Base-by-base conservation (phyloP, 2,888 invertebrate species). In the Galerucella calmariensis region DNA sequence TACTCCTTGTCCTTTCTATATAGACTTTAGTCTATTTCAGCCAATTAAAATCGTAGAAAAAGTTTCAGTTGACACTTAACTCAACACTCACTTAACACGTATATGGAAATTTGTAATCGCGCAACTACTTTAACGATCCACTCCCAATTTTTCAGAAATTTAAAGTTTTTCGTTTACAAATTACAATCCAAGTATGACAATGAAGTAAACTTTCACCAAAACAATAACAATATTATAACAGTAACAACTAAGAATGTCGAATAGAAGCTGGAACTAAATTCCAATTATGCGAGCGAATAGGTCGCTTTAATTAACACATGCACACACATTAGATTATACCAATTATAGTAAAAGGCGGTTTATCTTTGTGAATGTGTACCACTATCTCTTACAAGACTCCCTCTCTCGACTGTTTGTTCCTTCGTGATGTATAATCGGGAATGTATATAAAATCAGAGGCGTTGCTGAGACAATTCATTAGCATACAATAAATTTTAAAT, bases 301-400 rank as follows among this genome's bases (percentile, higher is more conserved):
- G 77, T 73, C 51, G 78, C 79, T 78, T 81, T 81, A 82, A 81
- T 82, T 82, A 82, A 81, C 82, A 81, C 81, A 80, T 81, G 78
- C 79, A 80, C 79, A 80, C 78, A 80, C 80, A 80, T 79, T 80
- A 80, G 80, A 80, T 80, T 80, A 79, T 79, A 73, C 78, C 80
- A 81, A 81, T 81, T 81, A 81, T 77, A 72, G 75, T 75, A 72
- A 75, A 80, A 78, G 77, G 79, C 78, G 78, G 79, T 79, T 79
- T 80, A 79, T 81, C 80, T 79, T 79, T 78, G 79, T 79, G 73
- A 79, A 78, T 78, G 78, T 73, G 74, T 73, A 76, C 77, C 75
- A 75, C 77, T 78, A 78, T 79, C 80, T 80, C 75, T 75, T 75
- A 68, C 72, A 69, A 77, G 68, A 69, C 67, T 20, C 56, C 16